Evolutionary conservation across 2,888 invertebrate genomes (phyloP), one percentile per base, ranked within the genome.

Genomic region (Cotesia congregata): DNA sequence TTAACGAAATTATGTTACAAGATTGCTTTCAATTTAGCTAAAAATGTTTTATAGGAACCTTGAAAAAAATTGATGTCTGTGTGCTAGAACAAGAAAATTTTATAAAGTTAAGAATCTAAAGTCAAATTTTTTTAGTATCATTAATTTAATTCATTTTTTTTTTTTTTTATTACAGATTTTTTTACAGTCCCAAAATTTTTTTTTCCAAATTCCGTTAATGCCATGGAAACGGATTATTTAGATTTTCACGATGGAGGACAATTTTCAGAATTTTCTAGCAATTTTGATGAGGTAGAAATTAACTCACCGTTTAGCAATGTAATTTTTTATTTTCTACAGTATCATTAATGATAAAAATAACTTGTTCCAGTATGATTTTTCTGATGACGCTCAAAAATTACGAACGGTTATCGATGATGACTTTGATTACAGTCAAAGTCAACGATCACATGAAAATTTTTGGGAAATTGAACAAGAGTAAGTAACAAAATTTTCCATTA

Each of bases 161-260:
- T 41, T 7, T 30, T 40, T 20, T n/a, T 70, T 20, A 61, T 72
- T 72, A 6, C 62, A 72, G 72, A 40, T 15, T 72, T 39, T 12
- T 30, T 1, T 41, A 5, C 7, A 12, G 5, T 1, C 20, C 5
- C 12, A 30, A 65, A 30, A n/a, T n/a, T 30, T 6, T 20, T 30
- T 30, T 20, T 65, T 12, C 5, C 20, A 30, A 20, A 65, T 65
- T 65, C 12, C 9, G 9, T 30, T 65, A 6, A 7, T 83, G 85
- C 82, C 85, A 91, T 92, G 91, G 91, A 91, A 88, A 88, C 91
- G 79, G 90, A 90, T 83, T 90, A 90, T 82, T 84, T 90, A 79
- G 90, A 90, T 86, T 90, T 90, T 82, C 89, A 90, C 79, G 90
- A 91, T 86, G 91, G 89, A 84, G 90, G 91, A 87, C 90, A 90